A percentile compares a stretch with the other conserved stretches of the same genome.
Conservation (phyloP, 2,888 invertebrate species). For the Dolichopus griseipennis region DNA sequence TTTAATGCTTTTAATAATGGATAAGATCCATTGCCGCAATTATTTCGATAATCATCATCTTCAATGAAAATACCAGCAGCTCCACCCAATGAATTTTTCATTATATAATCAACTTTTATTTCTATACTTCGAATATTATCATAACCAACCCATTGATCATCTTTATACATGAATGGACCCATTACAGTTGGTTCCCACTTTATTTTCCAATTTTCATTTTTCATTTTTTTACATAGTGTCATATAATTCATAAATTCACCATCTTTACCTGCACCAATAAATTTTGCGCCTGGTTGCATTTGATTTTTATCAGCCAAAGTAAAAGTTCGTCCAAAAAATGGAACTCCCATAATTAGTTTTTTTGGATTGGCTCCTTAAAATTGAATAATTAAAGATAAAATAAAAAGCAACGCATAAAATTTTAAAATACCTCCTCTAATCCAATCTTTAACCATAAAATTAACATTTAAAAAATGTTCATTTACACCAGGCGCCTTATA, state of each 20-base stretch:
- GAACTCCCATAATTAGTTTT: conserved; percentile 41
- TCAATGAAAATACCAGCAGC: conserved; percentile 55
- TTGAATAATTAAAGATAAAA: too few species aligned
- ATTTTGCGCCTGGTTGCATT: conserved; percentile 43
- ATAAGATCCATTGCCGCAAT: conserved; percentile 14
- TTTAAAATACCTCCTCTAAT: neutral
- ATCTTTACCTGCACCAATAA: conserved; percentile 39
- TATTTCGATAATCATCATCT: conserved; percentile 45
- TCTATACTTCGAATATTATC: conserved; percentile 35
- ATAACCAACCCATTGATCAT: conserved; percentile 42
- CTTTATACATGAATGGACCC: conserved; percentile 38
- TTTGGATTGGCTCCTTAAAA: conserved; percentile 31
- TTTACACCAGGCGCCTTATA: conserved; percentile 29
- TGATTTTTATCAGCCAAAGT: conserved; percentile 36
- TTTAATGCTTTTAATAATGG: conserved; percentile 12
- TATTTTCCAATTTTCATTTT: conserved; percentile 31
- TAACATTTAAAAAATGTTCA: conserved; percentile 37
- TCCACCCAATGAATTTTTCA: conserved; percentile 45
- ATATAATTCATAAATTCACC: conserved; percentile 44
- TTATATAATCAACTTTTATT: conserved; percentile 34
- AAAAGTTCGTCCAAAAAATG: conserved; percentile 39
- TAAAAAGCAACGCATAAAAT: too few species aligned
- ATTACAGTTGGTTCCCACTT: conserved; percentile 31
- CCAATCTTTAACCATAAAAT: neutral
- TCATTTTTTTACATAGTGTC: conserved; percentile 40